Evolutionary conservation across 2,888 invertebrate genomes (phyloP).

Genomic region (Rhimphoctona megacephalus): DNA sequence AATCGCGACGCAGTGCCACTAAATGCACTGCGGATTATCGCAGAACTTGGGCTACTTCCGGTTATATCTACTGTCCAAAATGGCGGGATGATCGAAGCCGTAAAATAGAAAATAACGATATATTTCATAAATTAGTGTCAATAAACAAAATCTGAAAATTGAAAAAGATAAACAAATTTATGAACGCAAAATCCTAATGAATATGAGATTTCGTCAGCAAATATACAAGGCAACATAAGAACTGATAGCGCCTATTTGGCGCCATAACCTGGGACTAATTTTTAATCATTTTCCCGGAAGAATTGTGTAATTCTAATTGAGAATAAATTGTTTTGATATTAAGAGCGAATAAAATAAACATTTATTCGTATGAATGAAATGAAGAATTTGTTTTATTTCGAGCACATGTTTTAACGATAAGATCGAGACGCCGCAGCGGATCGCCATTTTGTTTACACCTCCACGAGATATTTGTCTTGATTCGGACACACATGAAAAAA

Average conservation of each 20-base stretch:
- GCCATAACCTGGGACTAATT: not conserved
- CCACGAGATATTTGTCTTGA: conserved; percentile 19
- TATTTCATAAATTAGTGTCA: not conserved
- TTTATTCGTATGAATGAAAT: not conserved
- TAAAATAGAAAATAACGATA: not conserved
- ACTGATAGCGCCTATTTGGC: not conserved
- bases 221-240: not conserved
- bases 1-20: not conserved
- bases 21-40: not conserved
- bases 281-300: not conserved
- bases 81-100: conserved; percentile 21
- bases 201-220: not conserved
- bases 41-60: conserved; percentile 17
- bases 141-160: not conserved
- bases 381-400: not conserved
- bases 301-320: not conserved
- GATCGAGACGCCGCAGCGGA: not conserved
- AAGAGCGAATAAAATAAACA: not conserved
- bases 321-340: not conserved
- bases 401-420: not conserved
- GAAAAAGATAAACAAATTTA: not conserved
- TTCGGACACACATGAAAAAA: conserved; percentile 1
- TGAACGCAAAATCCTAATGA: not conserved
- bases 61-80: conserved; percentile 3
- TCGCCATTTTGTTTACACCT: conserved; percentile 52